phyloP scores from a whole-genome alignment of 2,888 invertebrate genomes.

The Eutolmus rufibarbis region DNA sequence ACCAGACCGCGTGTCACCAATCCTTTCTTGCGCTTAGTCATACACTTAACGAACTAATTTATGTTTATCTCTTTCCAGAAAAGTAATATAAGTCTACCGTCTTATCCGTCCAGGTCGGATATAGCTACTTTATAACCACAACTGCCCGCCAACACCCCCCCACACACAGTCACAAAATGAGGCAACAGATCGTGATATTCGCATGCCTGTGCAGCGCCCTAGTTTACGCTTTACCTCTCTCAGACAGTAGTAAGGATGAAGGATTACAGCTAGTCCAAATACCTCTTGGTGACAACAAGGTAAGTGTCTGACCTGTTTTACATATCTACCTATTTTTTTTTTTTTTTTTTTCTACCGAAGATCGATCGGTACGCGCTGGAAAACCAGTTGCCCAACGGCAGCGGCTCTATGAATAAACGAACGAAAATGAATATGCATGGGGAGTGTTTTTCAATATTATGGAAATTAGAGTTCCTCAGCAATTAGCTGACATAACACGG shows the following conservation, averaged over 20 bases:
- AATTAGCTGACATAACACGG: background rate
- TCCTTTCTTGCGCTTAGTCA: background rate
- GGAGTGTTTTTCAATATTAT: background rate
- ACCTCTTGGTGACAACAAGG: slow-evolving; percentile 61
- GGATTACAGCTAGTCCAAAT: slow-evolving; percentile 61
- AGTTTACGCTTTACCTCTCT: slow-evolving; percentile 57
- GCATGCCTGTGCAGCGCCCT: slow-evolving; percentile 56
- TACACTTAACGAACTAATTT: background rate
- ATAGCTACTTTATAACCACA: background rate
- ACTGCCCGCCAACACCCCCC: background rate
- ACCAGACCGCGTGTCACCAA: background rate
- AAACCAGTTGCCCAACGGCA: background rate
- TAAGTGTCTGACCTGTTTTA: slow-evolving; percentile 52
- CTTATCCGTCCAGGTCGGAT: background rate
- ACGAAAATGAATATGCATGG: background rate
- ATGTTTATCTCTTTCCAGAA: background rate
- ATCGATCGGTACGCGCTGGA: background rate
- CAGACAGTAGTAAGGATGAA: slow-evolving; percentile 53
- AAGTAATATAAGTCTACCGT: background rate
- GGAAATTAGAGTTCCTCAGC: background rate
- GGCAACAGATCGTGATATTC: slow-evolving; percentile 53
- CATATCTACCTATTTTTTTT: background rate
- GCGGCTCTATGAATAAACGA: background rate
- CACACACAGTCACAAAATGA: slow-evolving; percentile 52
- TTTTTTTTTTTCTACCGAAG: background rate